Evolutionary conservation across 2,113 vertebrate genomes (phyloP).

Genomic region (Dascyllus trimaculatus): DNA sequence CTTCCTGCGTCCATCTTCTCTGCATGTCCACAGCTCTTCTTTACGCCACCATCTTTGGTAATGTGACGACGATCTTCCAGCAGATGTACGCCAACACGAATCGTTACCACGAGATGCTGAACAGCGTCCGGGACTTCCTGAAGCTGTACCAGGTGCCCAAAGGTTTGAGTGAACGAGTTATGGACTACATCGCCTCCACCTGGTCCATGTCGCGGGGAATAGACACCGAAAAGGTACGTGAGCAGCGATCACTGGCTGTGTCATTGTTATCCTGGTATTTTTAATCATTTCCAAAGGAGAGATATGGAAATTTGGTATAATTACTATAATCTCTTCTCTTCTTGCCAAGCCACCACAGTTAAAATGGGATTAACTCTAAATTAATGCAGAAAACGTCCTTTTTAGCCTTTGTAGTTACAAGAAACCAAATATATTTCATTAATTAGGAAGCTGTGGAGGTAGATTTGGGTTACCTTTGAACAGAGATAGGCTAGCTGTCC

Average conservation of each 20-base stretch:
- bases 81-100: slow-evolving; percentile 99
- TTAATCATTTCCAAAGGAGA: no score
- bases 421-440: not conserved
- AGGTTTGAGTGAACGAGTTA: slow-evolving; percentile 96
- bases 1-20: not conserved
- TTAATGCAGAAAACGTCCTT: not conserved
- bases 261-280: not conserved
- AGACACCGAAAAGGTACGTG: slow-evolving; percentile 96
- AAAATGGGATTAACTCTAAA: not conserved
- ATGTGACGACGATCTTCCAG: slow-evolving; percentile 99
- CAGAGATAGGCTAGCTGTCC: not conserved
- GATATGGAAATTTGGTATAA: no score
- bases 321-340: no score
- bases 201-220: slow-evolving; percentile 99
- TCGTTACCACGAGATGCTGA: slow-evolving; percentile 99
- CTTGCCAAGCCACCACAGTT: not conserved
- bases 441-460: no score
- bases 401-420: not conserved
- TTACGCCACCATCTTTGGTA: slow-evolving; percentile 99
- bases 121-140: slow-evolving; percentile 97
- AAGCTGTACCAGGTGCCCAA: slow-evolving; percentile 99
- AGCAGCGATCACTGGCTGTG: not conserved
- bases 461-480: no score
- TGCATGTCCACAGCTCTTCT: slow-evolving; percentile 89
- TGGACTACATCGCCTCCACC: slow-evolving; percentile 99